A percentile compares a stretch with the other conserved stretches of the same genome.
Conservation (phyloP, 2,888 invertebrate genomes). For the Ichneumoninae sp. region DNA sequence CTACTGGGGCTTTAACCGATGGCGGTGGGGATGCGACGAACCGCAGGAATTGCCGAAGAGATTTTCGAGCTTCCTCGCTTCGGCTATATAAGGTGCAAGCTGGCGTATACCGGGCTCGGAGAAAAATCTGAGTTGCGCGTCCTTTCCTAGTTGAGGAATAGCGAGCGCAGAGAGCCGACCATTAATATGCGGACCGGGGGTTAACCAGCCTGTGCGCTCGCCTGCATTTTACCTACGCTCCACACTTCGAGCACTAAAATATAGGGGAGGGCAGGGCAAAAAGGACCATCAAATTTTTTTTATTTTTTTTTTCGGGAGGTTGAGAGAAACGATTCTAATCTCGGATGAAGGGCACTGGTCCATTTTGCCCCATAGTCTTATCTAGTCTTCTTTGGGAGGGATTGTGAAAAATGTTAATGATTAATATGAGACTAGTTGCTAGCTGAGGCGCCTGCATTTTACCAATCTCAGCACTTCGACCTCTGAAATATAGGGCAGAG, state of each 20-base stretch:
- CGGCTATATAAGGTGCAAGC: conserved; percentile 58
- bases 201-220: conserved; percentile 62
- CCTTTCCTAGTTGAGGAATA: conserved; percentile 21
- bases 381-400: too few species aligned
- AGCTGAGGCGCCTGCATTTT: conserved; percentile 28
- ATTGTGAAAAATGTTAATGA: conserved; percentile 51
- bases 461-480: conserved; percentile 40
- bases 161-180: conserved; percentile 35
- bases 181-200: conserved; percentile 67
- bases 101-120: conserved; percentile 46
- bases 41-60: conserved; percentile 56
- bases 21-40: conserved; percentile 26
- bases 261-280: background rate
- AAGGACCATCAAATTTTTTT: background rate
- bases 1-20: conserved; percentile 53
- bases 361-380: background rate
- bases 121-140: conserved; percentile 53
- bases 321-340: background rate
- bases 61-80: conserved; percentile 37
- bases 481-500: conserved; percentile 51
- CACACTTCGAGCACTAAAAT: conserved; percentile 62
- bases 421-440: conserved; percentile 71
- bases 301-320: background rate
- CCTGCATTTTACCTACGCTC: conserved; percentile 29
- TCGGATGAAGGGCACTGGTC: background rate